A percentile compares a stretch with the other conserved stretches of the same genome.
Conservation (phyloP, 2,113 vertebrate species). For the Ceyx margarethae region DNA sequence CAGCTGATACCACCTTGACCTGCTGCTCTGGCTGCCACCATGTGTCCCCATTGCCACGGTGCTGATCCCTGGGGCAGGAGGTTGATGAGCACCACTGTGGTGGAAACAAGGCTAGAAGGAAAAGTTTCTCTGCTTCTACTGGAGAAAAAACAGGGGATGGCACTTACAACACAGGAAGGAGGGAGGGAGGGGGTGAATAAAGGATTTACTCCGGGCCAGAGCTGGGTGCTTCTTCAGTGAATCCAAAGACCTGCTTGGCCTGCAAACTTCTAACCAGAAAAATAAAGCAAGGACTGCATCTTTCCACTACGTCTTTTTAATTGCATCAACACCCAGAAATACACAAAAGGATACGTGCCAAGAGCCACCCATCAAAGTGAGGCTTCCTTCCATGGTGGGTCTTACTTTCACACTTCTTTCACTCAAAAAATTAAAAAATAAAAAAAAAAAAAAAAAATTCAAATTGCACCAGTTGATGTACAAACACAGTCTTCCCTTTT, state of each 20-base stretch:
- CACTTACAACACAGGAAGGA: neutral
- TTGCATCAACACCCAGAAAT: slow-evolving; percentile 70
- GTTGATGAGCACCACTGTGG: accelerated
- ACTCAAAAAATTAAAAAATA: neutral
- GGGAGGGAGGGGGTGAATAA: accelerated
- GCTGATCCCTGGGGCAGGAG: too few relatives aligned
- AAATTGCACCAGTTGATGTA: slow-evolving; percentile 73
- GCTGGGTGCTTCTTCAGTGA: neutral
- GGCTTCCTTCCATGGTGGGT: neutral
- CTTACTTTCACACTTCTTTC: slow-evolving; percentile 22
- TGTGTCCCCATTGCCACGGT: too few relatives aligned
- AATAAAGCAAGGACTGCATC: neutral
- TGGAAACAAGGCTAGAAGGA: neutral
- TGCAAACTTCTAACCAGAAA: neutral
- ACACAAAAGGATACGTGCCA: slow-evolving; percentile 40
- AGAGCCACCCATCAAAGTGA: slow-evolving; percentile 15
- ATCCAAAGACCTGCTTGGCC: neutral
- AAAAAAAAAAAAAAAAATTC: neutral
- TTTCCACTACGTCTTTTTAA: slow-evolving; percentile 65
- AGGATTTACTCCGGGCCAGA: neutral
- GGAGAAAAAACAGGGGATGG: too few relatives aligned
- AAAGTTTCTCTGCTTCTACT: neutral
- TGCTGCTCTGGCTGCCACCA: too few relatives aligned
- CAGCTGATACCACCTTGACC: too few relatives aligned
- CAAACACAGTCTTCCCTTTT: slow-evolving; percentile 60